Conservation (phyloP, 2,797 vertebrate species). For the Orestias chungarensis region DNA sequence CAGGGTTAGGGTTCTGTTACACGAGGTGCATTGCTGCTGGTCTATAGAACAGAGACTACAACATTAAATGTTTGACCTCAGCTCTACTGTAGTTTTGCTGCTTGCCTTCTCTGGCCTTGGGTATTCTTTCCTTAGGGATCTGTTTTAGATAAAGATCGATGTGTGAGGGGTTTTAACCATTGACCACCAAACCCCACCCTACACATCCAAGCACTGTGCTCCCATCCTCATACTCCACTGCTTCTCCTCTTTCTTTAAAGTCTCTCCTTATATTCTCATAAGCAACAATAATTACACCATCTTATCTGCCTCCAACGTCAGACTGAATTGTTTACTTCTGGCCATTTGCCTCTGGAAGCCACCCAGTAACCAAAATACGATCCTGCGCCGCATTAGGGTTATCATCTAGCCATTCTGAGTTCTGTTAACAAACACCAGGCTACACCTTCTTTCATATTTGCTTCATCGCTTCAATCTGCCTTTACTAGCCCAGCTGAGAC, state of each 20-base stretch:
- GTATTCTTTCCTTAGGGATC: conserved; percentile 59
- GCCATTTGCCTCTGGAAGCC: conserved; percentile 62
- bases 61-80: conserved; percentile 50
- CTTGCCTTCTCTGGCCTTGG: conserved; percentile 47
- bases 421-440: conserved; percentile 29
- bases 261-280: conserved; percentile 57
- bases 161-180: conserved; percentile 51
- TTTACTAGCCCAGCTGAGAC: conserved; percentile 39
- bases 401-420: conserved; percentile 17
- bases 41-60: conserved; percentile 44
- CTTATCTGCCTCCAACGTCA: conserved; percentile 50
- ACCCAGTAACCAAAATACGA: conserved; percentile 47
- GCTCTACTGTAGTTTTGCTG: conserved; percentile 41
- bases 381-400: conserved; percentile 21
- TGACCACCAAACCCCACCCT: not conserved
- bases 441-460: not conserved
- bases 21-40: conserved; percentile 50
- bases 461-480: conserved; percentile 26
- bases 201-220: conserved; percentile 17
- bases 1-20: conserved; percentile 38
- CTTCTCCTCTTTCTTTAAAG: conserved; percentile 40
- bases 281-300: conserved; percentile 61
- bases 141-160: conserved; percentile 68
- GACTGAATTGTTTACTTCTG: conserved; percentile 69
- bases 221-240: conserved; percentile 17